These are phyloP conservation scores for Eristalis tenax DNA, from an alignment of 2,888 invertebrate species.

Conservation along the genomic window DNA sequence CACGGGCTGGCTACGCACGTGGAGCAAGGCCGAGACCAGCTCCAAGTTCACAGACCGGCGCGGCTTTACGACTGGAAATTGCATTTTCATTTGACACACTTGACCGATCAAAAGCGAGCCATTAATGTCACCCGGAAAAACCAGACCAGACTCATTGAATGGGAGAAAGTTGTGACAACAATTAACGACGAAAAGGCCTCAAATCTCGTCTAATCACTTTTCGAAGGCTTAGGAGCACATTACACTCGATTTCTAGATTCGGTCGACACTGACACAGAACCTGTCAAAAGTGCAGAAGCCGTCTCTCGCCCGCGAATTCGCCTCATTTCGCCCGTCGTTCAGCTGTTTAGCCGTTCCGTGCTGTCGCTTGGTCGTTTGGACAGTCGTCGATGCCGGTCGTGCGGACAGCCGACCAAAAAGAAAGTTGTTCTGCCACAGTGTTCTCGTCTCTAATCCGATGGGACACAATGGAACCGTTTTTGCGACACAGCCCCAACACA, in stretches of 20 bases:
- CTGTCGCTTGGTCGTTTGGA: neutral
- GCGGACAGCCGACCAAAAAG: constrained; percentile 36
- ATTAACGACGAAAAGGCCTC: constrained; percentile 37
- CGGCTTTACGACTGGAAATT: constrained; percentile 26
- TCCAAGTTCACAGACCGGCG: neutral
- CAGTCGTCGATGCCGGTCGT: too few species aligned
- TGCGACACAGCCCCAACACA: constrained; percentile 29
- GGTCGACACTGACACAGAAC: constrained; percentile 25
- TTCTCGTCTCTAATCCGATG: constrained; percentile 33
- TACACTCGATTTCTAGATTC: constrained; percentile 41
- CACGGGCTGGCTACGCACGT: neutral
- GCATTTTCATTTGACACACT: constrained; percentile 61
- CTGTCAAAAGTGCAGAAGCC: constrained; percentile 50
- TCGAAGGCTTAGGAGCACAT: constrained; percentile 45
- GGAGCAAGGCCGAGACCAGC: neutral
- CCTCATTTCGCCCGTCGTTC: neutral
- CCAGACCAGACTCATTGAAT: constrained; percentile 30
- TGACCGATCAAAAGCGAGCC: constrained; percentile 49
- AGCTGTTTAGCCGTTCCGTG: neutral
- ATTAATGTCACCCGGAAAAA: constrained; percentile 48
- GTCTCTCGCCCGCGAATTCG: neutral
- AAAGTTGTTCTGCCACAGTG: constrained; percentile 59
- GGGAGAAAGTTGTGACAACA: constrained; percentile 67
- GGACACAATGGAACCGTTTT: constrained; percentile 61
- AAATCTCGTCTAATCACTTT: constrained; percentile 62